Evolutionary conservation across 2,797 vertebrate genomes (phyloP).

Genomic region (Tragopan temminckii): DNA sequence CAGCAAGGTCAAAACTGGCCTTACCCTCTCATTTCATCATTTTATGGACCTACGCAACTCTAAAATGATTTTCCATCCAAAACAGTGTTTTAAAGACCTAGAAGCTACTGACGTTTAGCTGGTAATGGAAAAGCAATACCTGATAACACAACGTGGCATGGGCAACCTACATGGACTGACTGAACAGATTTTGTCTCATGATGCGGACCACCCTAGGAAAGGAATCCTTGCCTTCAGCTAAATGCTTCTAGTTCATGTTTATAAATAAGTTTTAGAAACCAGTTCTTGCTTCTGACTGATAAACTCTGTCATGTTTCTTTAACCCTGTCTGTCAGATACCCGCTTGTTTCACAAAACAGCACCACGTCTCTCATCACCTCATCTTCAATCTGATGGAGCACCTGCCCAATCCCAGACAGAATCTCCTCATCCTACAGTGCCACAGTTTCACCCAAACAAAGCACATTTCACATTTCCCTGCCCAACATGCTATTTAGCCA

Average conservation of each 20-base stretch:
- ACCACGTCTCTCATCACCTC: background rate
- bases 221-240: background rate
- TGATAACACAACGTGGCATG: rapidly evolving
- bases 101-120: background rate
- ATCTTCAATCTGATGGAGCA: background rate
- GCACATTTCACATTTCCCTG: background rate
- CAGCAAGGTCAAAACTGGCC: background rate
- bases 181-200: background rate
- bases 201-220: background rate
- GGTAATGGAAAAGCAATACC: background rate
- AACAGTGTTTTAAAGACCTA: background rate
- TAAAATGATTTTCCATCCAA: background rate
- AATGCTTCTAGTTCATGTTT: background rate
- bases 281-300: background rate
- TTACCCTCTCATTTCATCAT: background rate
- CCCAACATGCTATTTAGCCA: background rate
- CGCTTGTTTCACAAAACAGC: background rate
- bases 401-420: background rate
- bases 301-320: background rate
- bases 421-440: background rate
- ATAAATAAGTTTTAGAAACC: background rate
- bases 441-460: background rate
- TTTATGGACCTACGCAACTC: background rate
- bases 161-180: background rate
- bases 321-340: background rate